Conservation (phyloP, 2,113 vertebrate species). For the Lophotis ruficrista region DNA sequence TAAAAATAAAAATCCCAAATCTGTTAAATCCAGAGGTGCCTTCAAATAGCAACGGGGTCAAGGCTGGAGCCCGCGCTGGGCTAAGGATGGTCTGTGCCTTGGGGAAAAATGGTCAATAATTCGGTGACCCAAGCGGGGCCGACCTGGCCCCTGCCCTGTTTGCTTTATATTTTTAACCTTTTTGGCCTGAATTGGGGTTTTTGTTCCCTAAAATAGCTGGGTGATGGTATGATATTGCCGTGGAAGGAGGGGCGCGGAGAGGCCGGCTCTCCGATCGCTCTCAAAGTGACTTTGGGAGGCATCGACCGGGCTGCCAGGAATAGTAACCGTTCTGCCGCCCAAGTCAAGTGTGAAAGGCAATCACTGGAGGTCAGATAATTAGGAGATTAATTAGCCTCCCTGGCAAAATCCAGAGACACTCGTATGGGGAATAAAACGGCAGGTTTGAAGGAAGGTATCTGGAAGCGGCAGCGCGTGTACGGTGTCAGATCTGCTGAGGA, state of each 20-base stretch:
- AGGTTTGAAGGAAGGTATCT: not conserved
- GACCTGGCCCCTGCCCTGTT: rapidly evolving
- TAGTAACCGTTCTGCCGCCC: not conserved
- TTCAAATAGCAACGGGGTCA: not conserved
- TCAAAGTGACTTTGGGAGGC: constrained; percentile 65
- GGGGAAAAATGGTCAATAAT: not conserved
- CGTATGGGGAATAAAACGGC: not conserved
- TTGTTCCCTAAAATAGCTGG: not conserved
- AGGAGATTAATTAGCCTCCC: constrained; percentile 3
- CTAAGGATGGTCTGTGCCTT: not conserved
- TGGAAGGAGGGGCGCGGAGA: not conserved
- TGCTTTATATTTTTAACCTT: rapidly evolving
- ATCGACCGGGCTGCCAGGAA: constrained; percentile 64
- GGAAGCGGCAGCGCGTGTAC: rapidly evolving
- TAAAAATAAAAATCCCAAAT: not conserved
- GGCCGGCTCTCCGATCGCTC: not conserved
- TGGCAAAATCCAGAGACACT: not conserved
- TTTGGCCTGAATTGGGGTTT: not conserved
- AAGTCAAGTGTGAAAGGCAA: constrained; percentile 73
- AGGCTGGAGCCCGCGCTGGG: not conserved
- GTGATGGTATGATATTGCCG: not conserved
- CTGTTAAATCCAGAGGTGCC: not conserved
- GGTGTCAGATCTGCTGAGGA: not conserved
- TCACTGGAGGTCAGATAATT: constrained; percentile 47
- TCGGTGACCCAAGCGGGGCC: not conserved